Percentiles rank a stretch among this genome's conserved stretches.
These are phyloP conservation scores for Micrasema longulum DNA, from an alignment of 1,140 invertebrate species.

Conservation along the genomic window DNA sequence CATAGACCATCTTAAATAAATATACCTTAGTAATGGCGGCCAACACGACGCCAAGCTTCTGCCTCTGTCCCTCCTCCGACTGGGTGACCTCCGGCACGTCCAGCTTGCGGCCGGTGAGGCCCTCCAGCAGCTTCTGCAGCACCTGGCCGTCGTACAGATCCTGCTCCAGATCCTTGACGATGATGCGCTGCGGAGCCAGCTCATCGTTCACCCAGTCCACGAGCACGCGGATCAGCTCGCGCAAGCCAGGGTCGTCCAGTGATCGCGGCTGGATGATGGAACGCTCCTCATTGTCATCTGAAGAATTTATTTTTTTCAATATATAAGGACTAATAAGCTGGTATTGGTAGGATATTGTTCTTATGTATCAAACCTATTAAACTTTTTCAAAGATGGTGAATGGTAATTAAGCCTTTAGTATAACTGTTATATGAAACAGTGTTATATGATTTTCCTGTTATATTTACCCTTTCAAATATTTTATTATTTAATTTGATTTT, in stretches of 20 bases:
- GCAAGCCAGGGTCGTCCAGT: conserved; percentile 87
- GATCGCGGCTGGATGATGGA: conserved; percentile 94
- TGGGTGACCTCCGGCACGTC: conserved; percentile 99
- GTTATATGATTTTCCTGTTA: too few species aligned
- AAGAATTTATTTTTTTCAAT: too few species aligned
- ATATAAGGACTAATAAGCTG: too few species aligned
- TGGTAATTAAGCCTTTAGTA: too few species aligned
- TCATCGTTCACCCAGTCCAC: conserved; percentile 99
- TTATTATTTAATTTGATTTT: too few species aligned
- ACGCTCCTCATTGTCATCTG: conserved; percentile 96
- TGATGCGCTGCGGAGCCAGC: conserved; percentile 95
- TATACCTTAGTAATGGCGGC: conserved; percentile 85
- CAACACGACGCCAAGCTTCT: conserved; percentile 92
- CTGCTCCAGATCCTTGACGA: conserved; percentile 96
- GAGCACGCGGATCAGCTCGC: conserved; percentile 88
- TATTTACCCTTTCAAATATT: too few species aligned
- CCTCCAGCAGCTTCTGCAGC: conserved; percentile 95
- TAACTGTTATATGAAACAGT: too few species aligned
- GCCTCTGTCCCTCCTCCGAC: conserved; percentile 96
- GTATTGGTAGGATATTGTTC: too few species aligned
- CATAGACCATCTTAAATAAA: too few species aligned
- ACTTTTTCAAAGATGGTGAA: too few species aligned
- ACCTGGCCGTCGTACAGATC: conserved; percentile 99
- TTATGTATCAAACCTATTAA: too few species aligned
- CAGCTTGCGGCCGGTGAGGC: conserved; percentile 88